Conservation (phyloP, 2,113 vertebrate genomes). For the Prunella himalayana region DNA sequence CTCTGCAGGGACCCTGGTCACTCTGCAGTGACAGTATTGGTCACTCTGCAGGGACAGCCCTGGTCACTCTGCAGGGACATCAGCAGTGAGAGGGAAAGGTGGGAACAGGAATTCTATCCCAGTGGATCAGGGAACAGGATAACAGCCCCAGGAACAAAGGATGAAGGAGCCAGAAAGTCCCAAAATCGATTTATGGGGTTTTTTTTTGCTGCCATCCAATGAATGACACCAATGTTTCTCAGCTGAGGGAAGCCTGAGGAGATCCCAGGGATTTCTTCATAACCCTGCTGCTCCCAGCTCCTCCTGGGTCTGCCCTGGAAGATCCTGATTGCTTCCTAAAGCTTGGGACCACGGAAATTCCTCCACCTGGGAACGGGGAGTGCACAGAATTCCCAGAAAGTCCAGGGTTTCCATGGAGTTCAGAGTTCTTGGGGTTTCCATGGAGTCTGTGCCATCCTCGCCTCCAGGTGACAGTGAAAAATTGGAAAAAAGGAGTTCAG, state of each 20-base stretch:
- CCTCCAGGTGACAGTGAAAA: background rate
- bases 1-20: background rate
- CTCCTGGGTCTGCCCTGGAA: background rate
- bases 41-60: background rate
- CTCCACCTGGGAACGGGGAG: background rate
- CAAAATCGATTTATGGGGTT: background rate
- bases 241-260: background rate
- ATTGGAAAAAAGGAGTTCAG: background rate
- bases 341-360: background rate
- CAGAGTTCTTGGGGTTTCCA: background rate
- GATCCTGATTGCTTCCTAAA: background rate
- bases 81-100: background rate
- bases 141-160: background rate
- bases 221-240: rapidly evolving
- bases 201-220: background rate
- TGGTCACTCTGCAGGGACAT: background rate
- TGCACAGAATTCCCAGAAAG: background rate
- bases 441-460: background rate
- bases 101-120: background rate
- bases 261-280: background rate
- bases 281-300: background rate
- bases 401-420: background rate
- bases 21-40: background rate
- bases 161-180: background rate
- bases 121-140: background rate